Base-by-base conservation (phyloP, 1,140 invertebrate genomes). In the Radopholus similis region DNA sequence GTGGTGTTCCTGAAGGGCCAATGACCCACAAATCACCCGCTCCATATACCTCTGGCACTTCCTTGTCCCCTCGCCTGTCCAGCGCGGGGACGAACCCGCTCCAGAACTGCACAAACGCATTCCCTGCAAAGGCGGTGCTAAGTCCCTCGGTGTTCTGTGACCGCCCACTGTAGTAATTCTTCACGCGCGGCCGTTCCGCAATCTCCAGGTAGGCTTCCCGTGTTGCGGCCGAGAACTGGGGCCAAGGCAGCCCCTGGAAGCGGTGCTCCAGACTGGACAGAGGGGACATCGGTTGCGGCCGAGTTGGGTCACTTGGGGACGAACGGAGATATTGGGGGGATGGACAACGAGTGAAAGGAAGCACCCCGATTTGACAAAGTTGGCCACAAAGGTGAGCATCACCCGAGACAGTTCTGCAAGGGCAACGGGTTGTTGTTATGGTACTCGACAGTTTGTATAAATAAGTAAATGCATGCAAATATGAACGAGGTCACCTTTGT, bases 311-410 rank as follows among this genome's bases (percentile, higher is more conserved):
- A 4, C 78, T 77, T 35, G 34, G n/a, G n/a, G n/a, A n/a, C n/a
- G n/a, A n/a, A n/a, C n/a, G n/a, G n/a, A n/a, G n/a, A n/a, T n/a
- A n/a, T n/a, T n/a, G n/a, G n/a, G n/a, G n/a, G n/a, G n/a, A n/a
- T n/a, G n/a, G n/a, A n/a, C n/a, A n/a, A n/a, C n/a, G n/a, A n/a
- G n/a, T n/a, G n/a, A n/a, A n/a, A n/a, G 15, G 18, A 54, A 87
- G 89, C 86, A 97, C 94, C 95, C 95, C n/a, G 90, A 91, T 82
- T 91, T 90, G 13, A 91, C 92, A 83, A 98, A 98, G 86, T 97
- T 97, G n/a, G 91, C 89, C 85, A 93, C 90, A 82, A 94, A 95
- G 30, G 90, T 88, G 87, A 97, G 95, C 54, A 95, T 90, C 62
- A 90, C 90, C 84, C 95, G 91, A 1, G 92, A 90, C 5, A 97